Evolutionary conservation across 2,888 invertebrate species (phyloP), one percentile per base, ranked within the genome.

Genomic region (Macrophya annulata): DNA sequence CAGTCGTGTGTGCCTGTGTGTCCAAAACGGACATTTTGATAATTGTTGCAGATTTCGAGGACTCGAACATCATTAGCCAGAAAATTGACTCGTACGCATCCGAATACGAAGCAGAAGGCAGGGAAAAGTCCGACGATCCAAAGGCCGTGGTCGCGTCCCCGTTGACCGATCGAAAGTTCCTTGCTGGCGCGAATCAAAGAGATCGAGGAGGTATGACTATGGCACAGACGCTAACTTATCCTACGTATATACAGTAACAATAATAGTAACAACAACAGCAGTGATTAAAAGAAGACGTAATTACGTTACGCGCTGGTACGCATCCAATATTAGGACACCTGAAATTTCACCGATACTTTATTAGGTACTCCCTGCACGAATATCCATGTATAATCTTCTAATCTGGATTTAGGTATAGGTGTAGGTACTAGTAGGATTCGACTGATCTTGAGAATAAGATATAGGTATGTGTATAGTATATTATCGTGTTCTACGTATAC

Each of bases 51-150:
- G 93, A 87, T 84, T 89, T 90, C 62, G 91, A 93, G 87, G 93
- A 93, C 87, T 93, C 92, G 9, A 93, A 93, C 87, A 91, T 93
- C 86, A 90, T 91, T 82, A 91, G 88, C 85, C 92, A 92, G 74
- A 93, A 92, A 86, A 88, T 92, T 87, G 92, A 93, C 86, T 87
- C 89, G 21, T 87, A 91, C 71, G 90, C 90, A 86, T 89, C 90
- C n/a, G 89, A 90, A 85, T 92, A 91, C 86, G 89, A 89, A 88
- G 87, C 88, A 85, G 92, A 93, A 65, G 89, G 90, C 72, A 91
- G 90, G 68, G 93, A 93, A 84, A 93, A 93, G 86, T 88, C 88
- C 79, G 93, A 93, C 86, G 90, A 91, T 82, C 92, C 93, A 21
- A 93, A 93, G 85, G 90, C 91, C 4, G 71, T 83, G 15, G 83